Evolutionary conservation across 2,888 invertebrate genomes (phyloP), one percentile per base, ranked within the genome.

Genomic region (Drosophila lacicola): DNA sequence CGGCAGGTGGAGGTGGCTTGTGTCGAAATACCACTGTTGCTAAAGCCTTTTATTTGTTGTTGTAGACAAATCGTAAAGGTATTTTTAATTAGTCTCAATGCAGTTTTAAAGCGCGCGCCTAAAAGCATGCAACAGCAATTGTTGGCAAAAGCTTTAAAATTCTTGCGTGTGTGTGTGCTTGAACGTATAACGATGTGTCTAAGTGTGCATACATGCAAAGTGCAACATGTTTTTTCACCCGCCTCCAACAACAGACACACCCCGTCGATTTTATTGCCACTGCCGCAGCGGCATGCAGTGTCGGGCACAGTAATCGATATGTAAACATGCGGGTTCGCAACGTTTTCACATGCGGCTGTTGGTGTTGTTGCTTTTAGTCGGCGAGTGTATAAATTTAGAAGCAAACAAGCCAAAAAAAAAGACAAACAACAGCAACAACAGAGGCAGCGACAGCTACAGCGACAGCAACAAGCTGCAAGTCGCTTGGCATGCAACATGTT

Each of bases 401-500:
- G 63, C 56, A 71, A 80, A 73, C 84, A 80, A 56, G 61, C 49
- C 49, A 58, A 72, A 71, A 69, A 50, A 46, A 58, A 50, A 8
- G 2, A 29, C 29, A 29, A 29, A 49, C 19, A 55, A 34, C 50
- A 45, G 49, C 58, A 49, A 36, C 64, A 19, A 44, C 49, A 68
- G 41, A 39, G 39, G 44, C 51, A 60, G 21, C 54, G 11, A 62
- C 67, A 55, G 60, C 44, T 8, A 56, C 62, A 64, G 47, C 67
- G 60, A 61, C 58, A 63, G 68, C 82, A 88, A 79, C 86, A 78
- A 74, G 78, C 86, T 87, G 78, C 70, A 77, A 74, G 71, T 66
- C 46, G 46, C 67, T 66, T 83, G 81, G 72, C 81, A 71, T 88
- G 89, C 84, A 87, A 84, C 80, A 87, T 87, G 82, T 82, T 88